Percentiles rank a stretch among this genome's conserved stretches.
Conservation (phyloP, 2,888 invertebrate genomes). For the Petrophora chlorosata region DNA sequence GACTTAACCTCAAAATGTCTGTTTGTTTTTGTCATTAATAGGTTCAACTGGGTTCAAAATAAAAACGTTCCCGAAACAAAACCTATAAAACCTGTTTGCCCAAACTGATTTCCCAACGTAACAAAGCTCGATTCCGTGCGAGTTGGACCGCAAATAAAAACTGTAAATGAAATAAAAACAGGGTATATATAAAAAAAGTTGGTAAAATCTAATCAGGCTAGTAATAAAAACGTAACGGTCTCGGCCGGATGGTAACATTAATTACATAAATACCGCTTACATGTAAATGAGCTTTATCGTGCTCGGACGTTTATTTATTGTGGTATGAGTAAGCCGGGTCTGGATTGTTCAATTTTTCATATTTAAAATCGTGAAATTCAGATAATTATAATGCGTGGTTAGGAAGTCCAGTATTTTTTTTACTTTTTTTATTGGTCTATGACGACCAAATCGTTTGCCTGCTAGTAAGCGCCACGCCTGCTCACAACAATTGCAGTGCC, state of each 20-base stretch:
- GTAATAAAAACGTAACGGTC: constrained; percentile 45
- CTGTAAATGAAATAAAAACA: constrained; percentile 13
- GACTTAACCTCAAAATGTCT: too few relatives aligned
- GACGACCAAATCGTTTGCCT: too few relatives aligned
- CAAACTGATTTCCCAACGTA: constrained; percentile 27
- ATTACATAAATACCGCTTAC: constrained; percentile 55
- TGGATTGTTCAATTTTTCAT: too few relatives aligned
- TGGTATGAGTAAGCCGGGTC: constrained; percentile 20
- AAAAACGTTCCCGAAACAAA: constrained; percentile 21
- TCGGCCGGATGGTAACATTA: constrained; percentile 48
- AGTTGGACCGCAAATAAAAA: constrained; percentile 24
- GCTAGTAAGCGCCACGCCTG: too few relatives aligned
- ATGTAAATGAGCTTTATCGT: constrained; percentile 54
- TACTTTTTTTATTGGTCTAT: too few relatives aligned
- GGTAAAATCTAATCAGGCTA: constrained; percentile 47
- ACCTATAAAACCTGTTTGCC: constrained; percentile 25
- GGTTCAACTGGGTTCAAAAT: constrained; percentile 8
- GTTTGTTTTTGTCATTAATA: background rate
- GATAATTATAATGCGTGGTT: too few relatives aligned
- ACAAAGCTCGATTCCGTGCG: constrained; percentile 25
- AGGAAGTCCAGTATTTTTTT: too few relatives aligned
- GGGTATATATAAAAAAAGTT: constrained; percentile 30
- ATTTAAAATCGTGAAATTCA: too few relatives aligned
- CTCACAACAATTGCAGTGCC: too few relatives aligned
- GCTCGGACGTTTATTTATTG: constrained; percentile 43